These are phyloP conservation scores for Thymelicus acteon DNA, from an alignment of 2,888 invertebrate genomes.

Conservation along the genomic window DNA sequence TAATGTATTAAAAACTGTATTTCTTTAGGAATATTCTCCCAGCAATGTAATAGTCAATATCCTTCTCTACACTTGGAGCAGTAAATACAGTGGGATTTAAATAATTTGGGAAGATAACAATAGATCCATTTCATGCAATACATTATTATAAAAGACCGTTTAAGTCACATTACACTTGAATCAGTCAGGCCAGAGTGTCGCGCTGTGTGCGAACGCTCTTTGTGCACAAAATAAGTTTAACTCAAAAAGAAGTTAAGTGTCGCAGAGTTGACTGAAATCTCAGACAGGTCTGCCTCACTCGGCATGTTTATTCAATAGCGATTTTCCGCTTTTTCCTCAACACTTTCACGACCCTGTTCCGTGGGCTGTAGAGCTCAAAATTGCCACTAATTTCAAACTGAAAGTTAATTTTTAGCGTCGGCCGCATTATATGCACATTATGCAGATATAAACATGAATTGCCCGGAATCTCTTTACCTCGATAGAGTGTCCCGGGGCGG, in stretches of 20 bases:
- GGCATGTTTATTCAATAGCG: slow-evolving; percentile 31
- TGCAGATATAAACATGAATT: slow-evolving; percentile 42
- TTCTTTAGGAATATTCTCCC: too few species aligned
- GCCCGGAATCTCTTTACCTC: slow-evolving; percentile 20
- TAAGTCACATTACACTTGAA: too few species aligned
- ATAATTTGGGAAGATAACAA: too few species aligned
- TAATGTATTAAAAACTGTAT: too few species aligned
- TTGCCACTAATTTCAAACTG: slow-evolving; percentile 2
- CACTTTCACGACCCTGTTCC: slow-evolving; percentile 13
- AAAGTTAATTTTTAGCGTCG: slow-evolving; percentile 27
- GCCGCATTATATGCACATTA: slow-evolving; percentile 34
- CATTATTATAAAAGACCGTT: too few species aligned
- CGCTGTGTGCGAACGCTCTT: background rate
- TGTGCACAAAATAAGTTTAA: slow-evolving; percentile 14
- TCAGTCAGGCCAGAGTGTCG: background rate
- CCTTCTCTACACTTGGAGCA: too few species aligned
- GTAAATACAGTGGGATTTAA: too few species aligned
- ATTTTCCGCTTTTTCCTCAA: slow-evolving; percentile 2
- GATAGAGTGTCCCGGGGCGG: slow-evolving; percentile 23
- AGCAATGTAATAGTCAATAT: too few species aligned
- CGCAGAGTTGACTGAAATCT: slow-evolving; percentile 24
- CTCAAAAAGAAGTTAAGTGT: slow-evolving; percentile 18
- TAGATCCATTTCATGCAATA: too few species aligned
- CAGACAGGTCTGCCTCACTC: slow-evolving; percentile 24
- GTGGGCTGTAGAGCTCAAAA: slow-evolving; percentile 9